Evolutionary conservation across 1,140 invertebrate species (phyloP), one percentile per base, ranked within the genome.

Genomic region (Pseudomyrmex sp.): DNA sequence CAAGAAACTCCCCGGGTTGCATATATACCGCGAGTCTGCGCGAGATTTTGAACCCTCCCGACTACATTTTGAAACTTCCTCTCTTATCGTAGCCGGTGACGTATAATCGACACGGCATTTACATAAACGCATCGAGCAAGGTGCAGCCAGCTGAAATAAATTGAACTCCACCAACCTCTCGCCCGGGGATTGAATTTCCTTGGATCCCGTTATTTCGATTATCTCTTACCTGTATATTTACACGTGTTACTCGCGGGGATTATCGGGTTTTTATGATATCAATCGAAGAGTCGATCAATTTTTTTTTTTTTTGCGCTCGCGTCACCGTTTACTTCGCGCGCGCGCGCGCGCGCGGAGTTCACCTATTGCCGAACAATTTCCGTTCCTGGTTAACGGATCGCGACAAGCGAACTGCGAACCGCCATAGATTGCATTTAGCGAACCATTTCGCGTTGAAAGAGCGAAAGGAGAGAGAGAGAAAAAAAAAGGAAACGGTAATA

Each of bases 101-200:
- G 85, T 83, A 65, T 85, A 86, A 86, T 82, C 83, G 75, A 82
- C 75, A 48, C 20, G 20, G 56, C 54, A 87, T 87, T 87, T 87
- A 68, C 85, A 87, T 87, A 87, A 87, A 76, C 61, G 72, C 66
- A 83, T 86, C 66, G 72, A 68, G 73, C 72, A 70, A 50, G 35
- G 77, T 75, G 84, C 66, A 76, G 54, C 73, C 69, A 86, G 83
- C 65, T 50, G 66, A 44, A 52, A 75, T 83, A 85, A 85, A 86
- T 85, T 80, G 46, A 86, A 48, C 58, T 20, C 3, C 13, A 18
- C 12, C 46, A 54, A 59, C 7, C 59, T 59, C 79, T 59, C 54
- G 52, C n/a, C 54, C 61, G 61, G 26, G 62, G 50, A 35, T 84
- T 26, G 56, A 61, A 61, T 56, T 70, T 77, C 59, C 76, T 59